phyloP scores from a whole-genome alignment of 2,888 invertebrate species.

The Ennomos quercinarius region DNA sequence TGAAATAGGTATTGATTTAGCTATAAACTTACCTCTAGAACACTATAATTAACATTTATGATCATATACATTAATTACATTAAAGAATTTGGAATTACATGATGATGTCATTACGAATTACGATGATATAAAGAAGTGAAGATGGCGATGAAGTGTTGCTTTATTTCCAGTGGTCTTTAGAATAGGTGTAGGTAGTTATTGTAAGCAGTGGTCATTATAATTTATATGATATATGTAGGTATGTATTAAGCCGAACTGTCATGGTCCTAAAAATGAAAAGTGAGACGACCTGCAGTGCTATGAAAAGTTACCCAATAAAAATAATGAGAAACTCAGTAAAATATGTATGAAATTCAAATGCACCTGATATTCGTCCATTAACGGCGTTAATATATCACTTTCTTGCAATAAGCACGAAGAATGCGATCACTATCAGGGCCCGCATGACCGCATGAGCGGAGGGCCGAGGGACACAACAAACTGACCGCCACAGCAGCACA shows the following conservation, averaged over 20 bases:
- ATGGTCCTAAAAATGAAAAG: too few species aligned
- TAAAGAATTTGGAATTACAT: too few species aligned
- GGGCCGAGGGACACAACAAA: conserved; percentile 37
- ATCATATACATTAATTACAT: too few species aligned
- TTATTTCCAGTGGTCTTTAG: too few species aligned
- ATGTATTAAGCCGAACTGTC: too few species aligned
- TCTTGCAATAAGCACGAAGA: conserved; percentile 56
- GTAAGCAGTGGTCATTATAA: too few species aligned
- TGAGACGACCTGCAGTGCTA: background rate
- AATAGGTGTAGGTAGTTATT: too few species aligned
- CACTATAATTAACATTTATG: too few species aligned
- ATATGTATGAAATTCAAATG: conserved; percentile 48
- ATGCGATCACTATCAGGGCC: conserved; percentile 48
- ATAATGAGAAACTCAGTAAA: conserved; percentile 10
- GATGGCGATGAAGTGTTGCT: too few species aligned
- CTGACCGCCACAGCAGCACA: conserved; percentile 27
- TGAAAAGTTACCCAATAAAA: conserved; percentile 20
- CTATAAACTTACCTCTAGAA: background rate
- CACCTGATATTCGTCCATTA: conserved; percentile 77
- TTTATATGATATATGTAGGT: too few species aligned
- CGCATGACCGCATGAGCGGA: conserved; percentile 22
- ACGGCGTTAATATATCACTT: conserved; percentile 61
- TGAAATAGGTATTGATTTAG: conserved; percentile 1
- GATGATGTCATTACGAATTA: too few species aligned
- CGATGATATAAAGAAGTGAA: too few species aligned